A percentile compares a stretch with the other conserved stretches of the same genome.
Evolutionary conservation across 2,888 invertebrate genomes (phyloP).

Genomic region (Oxycera nigricornis): DNA sequence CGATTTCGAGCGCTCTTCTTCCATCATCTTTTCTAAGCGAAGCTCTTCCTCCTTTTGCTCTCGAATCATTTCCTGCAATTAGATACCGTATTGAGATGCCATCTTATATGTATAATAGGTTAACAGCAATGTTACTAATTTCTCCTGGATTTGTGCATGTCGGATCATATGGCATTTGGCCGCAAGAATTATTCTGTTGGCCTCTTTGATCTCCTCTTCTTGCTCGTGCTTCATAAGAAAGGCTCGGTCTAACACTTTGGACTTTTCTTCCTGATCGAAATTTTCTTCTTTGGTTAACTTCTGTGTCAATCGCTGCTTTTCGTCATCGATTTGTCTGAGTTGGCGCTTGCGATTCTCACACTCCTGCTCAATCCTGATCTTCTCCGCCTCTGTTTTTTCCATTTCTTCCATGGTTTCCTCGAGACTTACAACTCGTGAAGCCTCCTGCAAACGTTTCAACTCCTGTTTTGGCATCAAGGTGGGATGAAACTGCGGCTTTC

Average conservation of each 20-base stretch:
- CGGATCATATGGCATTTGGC: slow-evolving; percentile 86
- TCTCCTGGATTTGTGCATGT: slow-evolving; percentile 81
- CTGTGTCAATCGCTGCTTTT: slow-evolving; percentile 47
- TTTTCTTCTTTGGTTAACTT: slow-evolving; percentile 56
- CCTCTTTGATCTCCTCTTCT: slow-evolving; percentile 71
- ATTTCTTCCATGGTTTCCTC: slow-evolving; percentile 63
- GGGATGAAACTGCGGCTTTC: slow-evolving; percentile 60
- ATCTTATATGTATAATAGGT: neutral
- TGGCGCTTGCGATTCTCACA: slow-evolving; percentile 66
- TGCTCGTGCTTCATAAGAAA: slow-evolving; percentile 60
- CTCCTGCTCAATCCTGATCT: slow-evolving; percentile 64
- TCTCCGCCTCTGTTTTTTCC: slow-evolving; percentile 61
- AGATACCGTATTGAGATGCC: neutral
- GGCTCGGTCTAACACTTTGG: slow-evolving; percentile 66
- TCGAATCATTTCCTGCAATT: slow-evolving; percentile 52
- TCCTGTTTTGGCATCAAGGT: slow-evolving; percentile 69
- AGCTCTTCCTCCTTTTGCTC: slow-evolving; percentile 57
- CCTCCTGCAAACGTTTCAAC: slow-evolving; percentile 67
- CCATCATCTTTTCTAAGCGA: slow-evolving; percentile 57
- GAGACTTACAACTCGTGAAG: slow-evolving; percentile 65
- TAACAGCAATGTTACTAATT: slow-evolving; percentile 50
- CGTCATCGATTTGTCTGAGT: slow-evolving; percentile 63
- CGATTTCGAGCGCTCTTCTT: slow-evolving; percentile 55
- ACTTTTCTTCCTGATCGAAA: slow-evolving; percentile 62
- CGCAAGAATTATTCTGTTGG: slow-evolving; percentile 80